phyloP scores from a whole-genome alignment of 2,113 vertebrate species.

The Natator depressus region DNA sequence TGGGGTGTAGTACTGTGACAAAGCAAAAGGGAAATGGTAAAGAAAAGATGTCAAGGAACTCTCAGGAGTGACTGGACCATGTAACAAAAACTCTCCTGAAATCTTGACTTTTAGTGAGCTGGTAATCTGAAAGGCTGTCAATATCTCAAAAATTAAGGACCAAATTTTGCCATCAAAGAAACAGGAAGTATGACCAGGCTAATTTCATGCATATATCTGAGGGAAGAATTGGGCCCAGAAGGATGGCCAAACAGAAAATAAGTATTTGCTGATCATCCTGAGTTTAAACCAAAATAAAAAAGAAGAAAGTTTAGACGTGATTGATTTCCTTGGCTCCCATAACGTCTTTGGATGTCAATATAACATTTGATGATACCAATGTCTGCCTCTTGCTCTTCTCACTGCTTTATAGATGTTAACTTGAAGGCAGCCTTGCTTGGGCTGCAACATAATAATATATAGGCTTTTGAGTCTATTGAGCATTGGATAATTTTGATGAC shows the following conservation, averaged over 20 bases:
- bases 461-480: slow-evolving; percentile 64
- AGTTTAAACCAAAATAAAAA: slow-evolving; percentile 54
- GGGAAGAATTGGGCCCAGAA: background rate
- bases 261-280: slow-evolving; percentile 15
- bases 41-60: background rate
- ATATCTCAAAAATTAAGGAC: background rate
- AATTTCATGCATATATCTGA: background rate
- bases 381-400: slow-evolving; percentile 21
- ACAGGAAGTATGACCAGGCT: background rate
- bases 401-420: slow-evolving; percentile 37
- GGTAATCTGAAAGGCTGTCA: background rate
- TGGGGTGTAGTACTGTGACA: background rate
- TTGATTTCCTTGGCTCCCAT: slow-evolving; percentile 43
- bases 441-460: slow-evolving; percentile 54
- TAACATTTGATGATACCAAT: slow-evolving; percentile 31
- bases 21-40: background rate
- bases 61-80: background rate
- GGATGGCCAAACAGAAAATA: background rate
- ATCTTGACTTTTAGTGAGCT: background rate
- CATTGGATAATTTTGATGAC: slow-evolving; percentile 62
- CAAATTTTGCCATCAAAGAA: background rate
- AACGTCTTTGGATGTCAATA: slow-evolving; percentile 40
- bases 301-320: background rate
- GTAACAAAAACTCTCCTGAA: background rate
- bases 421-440: background rate